Evolutionary conservation across 2,888 invertebrate genomes (phyloP).

Genomic region (Melikaiella ostensackeni): DNA sequence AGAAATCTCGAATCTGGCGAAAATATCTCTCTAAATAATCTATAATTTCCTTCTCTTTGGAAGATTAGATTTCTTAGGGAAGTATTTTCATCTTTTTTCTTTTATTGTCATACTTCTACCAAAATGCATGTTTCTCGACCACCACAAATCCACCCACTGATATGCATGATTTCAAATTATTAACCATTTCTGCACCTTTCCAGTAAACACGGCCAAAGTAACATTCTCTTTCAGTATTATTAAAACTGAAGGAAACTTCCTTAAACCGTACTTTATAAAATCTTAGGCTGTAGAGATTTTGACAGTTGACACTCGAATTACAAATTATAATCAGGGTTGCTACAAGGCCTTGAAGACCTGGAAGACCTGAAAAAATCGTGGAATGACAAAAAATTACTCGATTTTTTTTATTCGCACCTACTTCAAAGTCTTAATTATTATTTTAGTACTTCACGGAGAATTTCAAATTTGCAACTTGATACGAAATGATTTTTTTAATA

Average conservation of each 20-base stretch:
- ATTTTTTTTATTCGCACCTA: no score
- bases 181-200: constrained; percentile 10
- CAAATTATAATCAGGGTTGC: not conserved
- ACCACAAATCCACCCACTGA: not conserved
- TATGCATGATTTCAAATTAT: not conserved
- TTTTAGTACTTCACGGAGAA: no score
- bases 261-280: no score
- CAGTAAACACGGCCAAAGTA: not conserved
- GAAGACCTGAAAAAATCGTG: no score
- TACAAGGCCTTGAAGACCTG: no score
- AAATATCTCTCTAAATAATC: not conserved
- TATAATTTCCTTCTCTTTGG: not conserved
- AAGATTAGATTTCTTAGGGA: not conserved
- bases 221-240: not conserved
- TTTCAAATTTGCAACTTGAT: no score
- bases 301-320: not conserved
- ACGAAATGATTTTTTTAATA: no score
- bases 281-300: not conserved
- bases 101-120: not conserved
- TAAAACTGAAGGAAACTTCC: not conserved
- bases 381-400: no score
- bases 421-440: no score
- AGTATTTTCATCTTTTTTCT: not conserved
- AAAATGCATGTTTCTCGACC: not conserved
- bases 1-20: not conserved